Conservation (phyloP, 2,888 invertebrate species). For the Ethmia dodecea region DNA sequence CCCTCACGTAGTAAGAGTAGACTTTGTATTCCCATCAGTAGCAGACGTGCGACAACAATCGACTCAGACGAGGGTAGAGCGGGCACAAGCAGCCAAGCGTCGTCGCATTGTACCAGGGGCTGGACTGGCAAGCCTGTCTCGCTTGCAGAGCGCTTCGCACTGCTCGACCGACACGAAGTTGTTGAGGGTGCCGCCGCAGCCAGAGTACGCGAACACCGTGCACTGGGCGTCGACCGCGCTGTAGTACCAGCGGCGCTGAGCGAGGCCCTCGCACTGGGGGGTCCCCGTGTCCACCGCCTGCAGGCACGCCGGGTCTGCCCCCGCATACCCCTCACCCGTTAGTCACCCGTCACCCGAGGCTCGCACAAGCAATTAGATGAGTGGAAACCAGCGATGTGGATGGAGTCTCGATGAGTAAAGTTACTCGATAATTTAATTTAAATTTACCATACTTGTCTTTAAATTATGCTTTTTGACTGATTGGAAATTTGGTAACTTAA, state of each 20-base stretch:
- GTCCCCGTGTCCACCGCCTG: conserved; percentile 37
- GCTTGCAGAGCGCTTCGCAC: conserved; percentile 70
- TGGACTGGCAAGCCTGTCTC: conserved; percentile 5
- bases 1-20: no score
- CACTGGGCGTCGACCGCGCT: conserved; percentile 83
- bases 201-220: conserved; percentile 87
- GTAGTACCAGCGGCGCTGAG: conserved; percentile 84
- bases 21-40: no score
- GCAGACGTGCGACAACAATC: no score
- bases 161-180: conserved; percentile 86
- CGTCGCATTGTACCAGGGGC: neutral
- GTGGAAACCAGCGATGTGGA: no score
- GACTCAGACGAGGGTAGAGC: conserved; percentile 1
- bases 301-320: conserved; percentile 51
- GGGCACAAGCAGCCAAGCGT: conserved; percentile 4
- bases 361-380: conserved; percentile 9
- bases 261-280: conserved; percentile 19
- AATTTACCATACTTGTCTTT: no score
- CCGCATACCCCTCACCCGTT: conserved; percentile 24
- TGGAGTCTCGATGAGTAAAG: no score
- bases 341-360: conserved; percentile 16
- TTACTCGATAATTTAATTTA: no score
- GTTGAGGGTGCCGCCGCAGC: conserved; percentile 93
- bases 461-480: no score
- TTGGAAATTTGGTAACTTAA: no score